Evolutionary conservation across 2,888 invertebrate genomes (phyloP).

Genomic region (Hemistola chrysoprasaria): DNA sequence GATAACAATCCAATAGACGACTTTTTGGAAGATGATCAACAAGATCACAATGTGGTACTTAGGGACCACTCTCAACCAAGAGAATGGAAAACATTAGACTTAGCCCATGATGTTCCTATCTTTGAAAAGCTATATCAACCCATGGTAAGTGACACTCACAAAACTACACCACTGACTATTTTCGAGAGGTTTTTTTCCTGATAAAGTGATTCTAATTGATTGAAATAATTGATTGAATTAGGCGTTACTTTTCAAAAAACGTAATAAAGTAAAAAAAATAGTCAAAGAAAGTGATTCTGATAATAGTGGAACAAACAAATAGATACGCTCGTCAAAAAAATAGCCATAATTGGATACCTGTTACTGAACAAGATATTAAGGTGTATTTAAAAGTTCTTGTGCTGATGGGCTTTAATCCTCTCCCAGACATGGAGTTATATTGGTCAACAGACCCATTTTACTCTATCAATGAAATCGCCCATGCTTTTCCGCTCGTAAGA

Average conservation of each 20-base stretch:
- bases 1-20: too few relatives aligned
- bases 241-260: too few relatives aligned
- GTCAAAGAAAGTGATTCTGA: too few relatives aligned
- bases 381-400: slow-evolving; percentile 40
- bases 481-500: slow-evolving; percentile 32
- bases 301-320: slow-evolving; percentile 36
- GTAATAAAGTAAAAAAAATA: too few relatives aligned
- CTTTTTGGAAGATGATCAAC: too few relatives aligned
- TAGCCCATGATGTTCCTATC: slow-evolving; percentile 10
- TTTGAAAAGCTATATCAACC: slow-evolving; percentile 4
- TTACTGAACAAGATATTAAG: slow-evolving; percentile 31
- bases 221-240: too few relatives aligned
- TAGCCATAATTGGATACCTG: slow-evolving; percentile 30
- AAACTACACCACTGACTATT: slow-evolving; percentile 12
- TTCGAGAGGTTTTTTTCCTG: slow-evolving; percentile 12
- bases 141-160: slow-evolving; percentile 6
- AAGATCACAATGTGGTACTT: too few relatives aligned
- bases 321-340: slow-evolving; percentile 33
- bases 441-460: slow-evolving; percentile 40
- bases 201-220: slow-evolving; percentile 1
- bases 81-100: slow-evolving; percentile 6
- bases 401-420: slow-evolving; percentile 40
- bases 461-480: slow-evolving; percentile 33
- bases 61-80: slow-evolving; percentile 9
- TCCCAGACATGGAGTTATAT: slow-evolving; percentile 36